Evolutionary conservation across 2,888 invertebrate genomes (phyloP).

Genomic region (Cheilosia scutellata): DNA sequence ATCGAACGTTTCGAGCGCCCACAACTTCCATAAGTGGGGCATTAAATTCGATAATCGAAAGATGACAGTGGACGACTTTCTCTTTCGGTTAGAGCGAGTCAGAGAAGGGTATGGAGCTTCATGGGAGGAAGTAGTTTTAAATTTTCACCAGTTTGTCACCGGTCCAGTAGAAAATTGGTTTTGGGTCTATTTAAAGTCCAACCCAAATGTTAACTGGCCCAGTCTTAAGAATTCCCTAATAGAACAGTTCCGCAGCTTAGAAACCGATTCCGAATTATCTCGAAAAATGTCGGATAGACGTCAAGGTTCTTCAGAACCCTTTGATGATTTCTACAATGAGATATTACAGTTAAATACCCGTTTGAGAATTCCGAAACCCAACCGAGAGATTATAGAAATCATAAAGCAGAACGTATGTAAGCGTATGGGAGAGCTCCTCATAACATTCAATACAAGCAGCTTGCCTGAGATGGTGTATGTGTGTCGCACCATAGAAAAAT

Average conservation of each 20-base stretch:
- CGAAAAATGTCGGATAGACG: too few species aligned
- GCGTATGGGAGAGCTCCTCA: not conserved
- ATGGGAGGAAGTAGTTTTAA: not conserved
- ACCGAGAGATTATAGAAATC: not conserved
- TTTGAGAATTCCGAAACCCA: too few species aligned
- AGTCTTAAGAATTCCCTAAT: not conserved
- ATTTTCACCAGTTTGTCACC: not conserved
- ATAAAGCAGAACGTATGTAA: not conserved
- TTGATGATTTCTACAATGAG: too few species aligned
- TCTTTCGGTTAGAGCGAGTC: not conserved
- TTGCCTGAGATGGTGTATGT: too few species aligned
- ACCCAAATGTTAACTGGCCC: not conserved
- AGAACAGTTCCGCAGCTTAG: not conserved
- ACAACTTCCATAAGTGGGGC: not conserved
- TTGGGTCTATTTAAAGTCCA: not conserved
- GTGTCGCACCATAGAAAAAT: not conserved
- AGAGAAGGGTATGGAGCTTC: not conserved
- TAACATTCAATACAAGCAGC: not conserved
- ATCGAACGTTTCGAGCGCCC: not conserved
- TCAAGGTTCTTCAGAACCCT: too few species aligned
- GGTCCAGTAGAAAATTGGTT: not conserved
- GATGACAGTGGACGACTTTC: not conserved
- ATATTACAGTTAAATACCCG: too few species aligned
- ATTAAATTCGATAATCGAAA: not conserved
- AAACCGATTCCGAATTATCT: not conserved